phyloP scores from a whole-genome alignment of 2,113 vertebrate genomes.

The Xiphophorus couchianus region DNA sequence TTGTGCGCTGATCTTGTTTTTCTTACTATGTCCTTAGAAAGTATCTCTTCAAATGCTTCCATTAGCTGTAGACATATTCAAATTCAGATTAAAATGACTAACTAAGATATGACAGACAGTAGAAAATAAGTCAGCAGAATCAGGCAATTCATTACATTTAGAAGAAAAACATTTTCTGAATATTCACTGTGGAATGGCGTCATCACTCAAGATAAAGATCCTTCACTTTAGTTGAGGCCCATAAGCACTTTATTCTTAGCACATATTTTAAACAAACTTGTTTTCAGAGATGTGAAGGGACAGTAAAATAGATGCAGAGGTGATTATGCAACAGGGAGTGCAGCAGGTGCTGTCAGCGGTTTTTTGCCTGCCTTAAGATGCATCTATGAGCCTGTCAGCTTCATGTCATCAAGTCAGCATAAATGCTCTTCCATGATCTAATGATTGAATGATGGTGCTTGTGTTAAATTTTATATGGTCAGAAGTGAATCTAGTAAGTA shows the following conservation, averaged over 20 bases:
- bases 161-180: too few species aligned
- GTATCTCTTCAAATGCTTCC: too few species aligned
- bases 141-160: too few species aligned
- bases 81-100: too few species aligned
- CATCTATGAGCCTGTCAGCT: conserved; percentile 11
- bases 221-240: background rate
- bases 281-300: conserved; percentile 2
- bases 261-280: background rate
- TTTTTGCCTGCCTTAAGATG: conserved; percentile 26
- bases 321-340: conserved; percentile 17
- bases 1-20: too few species aligned
- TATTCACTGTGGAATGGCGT: background rate
- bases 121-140: too few species aligned
- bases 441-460: conserved; percentile 14
- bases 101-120: too few species aligned
- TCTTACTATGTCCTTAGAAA: too few species aligned
- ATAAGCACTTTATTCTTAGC: background rate
- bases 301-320: conserved; percentile 11
- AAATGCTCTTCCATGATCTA: conserved; percentile 20
- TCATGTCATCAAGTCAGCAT: conserved; percentile 14
- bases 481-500: background rate
- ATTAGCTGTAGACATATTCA: too few species aligned
- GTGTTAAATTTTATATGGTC: background rate
- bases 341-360: conserved; percentile 37
- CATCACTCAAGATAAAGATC: background rate